Base-by-base conservation (phyloP, 92 coral and sea anemone genomes). In the Epizoanthus illoricatus region DNA sequence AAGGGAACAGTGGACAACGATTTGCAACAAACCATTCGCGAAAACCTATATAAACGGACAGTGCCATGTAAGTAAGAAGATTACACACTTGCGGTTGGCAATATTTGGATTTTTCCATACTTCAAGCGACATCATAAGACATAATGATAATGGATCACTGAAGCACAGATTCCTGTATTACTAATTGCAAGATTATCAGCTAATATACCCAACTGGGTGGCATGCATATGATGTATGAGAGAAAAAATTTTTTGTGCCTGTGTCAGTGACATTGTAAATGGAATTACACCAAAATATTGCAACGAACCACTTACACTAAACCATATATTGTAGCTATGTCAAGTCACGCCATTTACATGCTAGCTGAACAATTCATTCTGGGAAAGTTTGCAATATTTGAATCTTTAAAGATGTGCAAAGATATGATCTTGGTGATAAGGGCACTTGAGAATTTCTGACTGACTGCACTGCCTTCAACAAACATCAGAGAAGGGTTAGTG, bases 21-120 rank as follows among this genome's bases (percentile, higher is more conserved):
- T 54, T 81, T 96, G n/a, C 99, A 96, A 75, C 97, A 93, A 75
- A 96, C 99, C 58, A 96, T 96, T 33, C 88, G 99, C 73, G 99
- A 96, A 23, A 96, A 96, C 74, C 92, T 96, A 20, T 96, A 96
- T 71, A 91, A 95, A 67, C 73, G 98, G 52, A 96, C 99, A 6
- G 91, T 96, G 13, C 99, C 99, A 45, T 96, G 99, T 96, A 71
- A 96, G 99, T 87, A 79, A 20, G n/a, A 19, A 4, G 0, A 11
- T 10, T 10, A 24, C 13, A 63, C 68, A 17, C 33, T n/a, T 12
- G 33, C 10, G 33, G 40, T 72, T 18, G 43, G n/a, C 24, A 72
- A 73, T 23, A 9, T 73, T 73, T 17, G 15, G 11, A 45, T 19
- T 47, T 3, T 49, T 21, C 24, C 12, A n/a, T 72, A 23, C 28